Base-by-base conservation (phyloP, 1,140 invertebrate species). In the Steinernema khuongi region DNA sequence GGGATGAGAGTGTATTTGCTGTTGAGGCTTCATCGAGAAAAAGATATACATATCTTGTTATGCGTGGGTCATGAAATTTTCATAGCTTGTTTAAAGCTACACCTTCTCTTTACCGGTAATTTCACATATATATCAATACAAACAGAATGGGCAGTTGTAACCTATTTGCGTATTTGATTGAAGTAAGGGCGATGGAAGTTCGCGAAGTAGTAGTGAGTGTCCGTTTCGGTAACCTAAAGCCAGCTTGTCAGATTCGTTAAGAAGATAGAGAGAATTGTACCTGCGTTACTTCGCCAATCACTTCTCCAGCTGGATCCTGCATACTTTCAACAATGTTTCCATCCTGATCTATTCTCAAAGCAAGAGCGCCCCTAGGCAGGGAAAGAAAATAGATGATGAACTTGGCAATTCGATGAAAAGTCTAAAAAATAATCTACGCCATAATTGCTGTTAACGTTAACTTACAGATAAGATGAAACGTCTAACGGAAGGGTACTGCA, bases 161-260 rank as follows among this genome's bases (percentile, higher is more conserved):
- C n/a, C n/a, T n/a, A n/a, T 41, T 60, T 60, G 4, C 50, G 11
- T 22, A 60, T 14, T 22, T 22, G 11, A 60, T 60, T 14, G 50
- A 60, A 60, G 19, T 60, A 60, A 7, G 50, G 26, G 11, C 50
- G 50, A 60, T 60, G 50, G 50, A 60, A 60, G 22, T 60, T 60
- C 14, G 50, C 50, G 26, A 60, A 60, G 50, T 60, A 60, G 11
- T n/a, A 26, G 22, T 7, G 26, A 26, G 14, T 22, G 4, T 60
- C 22, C 11, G 50, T 60, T 26, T 60, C 50, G 50, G 50, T 60
- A 14, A 22, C 26, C 50, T 60, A 60, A 60, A 60, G 14, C 50
- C 4, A 60, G 11, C 4, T 60, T 60, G 50, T n/a, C 4, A 7
- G 11, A n/a, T 26, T 14, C n/a, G n/a, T n/a, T n/a, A n/a, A n/a